Conservation (phyloP, 53 echinoderm and acorn worm genomes). For the Arbacia lixula region DNA sequence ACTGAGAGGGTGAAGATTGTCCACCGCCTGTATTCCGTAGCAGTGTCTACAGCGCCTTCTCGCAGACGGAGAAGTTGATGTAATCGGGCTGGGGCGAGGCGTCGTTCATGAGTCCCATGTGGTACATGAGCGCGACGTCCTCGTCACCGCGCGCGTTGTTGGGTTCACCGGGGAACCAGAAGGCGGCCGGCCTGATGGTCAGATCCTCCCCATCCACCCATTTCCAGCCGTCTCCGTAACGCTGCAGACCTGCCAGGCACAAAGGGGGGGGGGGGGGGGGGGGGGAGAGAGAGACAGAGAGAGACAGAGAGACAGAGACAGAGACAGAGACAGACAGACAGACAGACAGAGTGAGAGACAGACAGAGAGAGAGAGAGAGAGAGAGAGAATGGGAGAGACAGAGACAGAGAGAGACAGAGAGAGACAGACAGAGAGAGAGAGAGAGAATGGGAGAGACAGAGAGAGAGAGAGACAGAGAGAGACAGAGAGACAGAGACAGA, state of each 20-base stretch:
- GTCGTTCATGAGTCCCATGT: neutral
- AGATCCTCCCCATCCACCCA: conserved; percentile 15
- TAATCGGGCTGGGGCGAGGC: neutral
- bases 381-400: neutral
- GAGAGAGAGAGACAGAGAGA: neutral
- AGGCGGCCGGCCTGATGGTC: neutral
- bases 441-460: neutral
- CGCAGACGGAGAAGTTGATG: neutral
- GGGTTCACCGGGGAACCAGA: conserved; percentile 26
- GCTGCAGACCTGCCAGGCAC: conserved; percentile 21
- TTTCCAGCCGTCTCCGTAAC: neutral
- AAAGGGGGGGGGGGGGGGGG: too few species aligned
- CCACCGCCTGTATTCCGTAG: too few species aligned
- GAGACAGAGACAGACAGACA: neutral
- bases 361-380: conserved; percentile 11
- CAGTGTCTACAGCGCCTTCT: neutral
- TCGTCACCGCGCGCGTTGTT: conserved; percentile 28
- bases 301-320: neutral
- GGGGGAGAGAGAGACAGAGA: neutral
- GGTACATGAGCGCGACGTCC: neutral
- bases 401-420: neutral
- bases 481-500: neutral
- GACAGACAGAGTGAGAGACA: neutral
- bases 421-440: neutral
- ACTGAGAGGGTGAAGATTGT: too few species aligned